These are phyloP conservation scores for Calonectris borealis DNA, from an alignment of 2,113 vertebrate genomes.

Conservation along the genomic window DNA sequence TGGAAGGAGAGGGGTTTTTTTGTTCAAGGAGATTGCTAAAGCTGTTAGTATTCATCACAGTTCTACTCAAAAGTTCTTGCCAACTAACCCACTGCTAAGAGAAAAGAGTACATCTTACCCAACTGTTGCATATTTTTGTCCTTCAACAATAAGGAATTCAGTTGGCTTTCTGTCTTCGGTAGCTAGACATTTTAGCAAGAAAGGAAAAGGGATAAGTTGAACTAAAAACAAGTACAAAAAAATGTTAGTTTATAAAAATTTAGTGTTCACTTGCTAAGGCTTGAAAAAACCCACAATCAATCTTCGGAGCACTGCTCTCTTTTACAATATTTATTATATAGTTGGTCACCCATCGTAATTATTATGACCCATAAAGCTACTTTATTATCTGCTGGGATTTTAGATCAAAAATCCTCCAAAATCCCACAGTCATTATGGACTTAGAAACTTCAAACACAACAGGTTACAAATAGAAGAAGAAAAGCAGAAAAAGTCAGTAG, in stretches of 20 bases:
- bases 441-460: neutral
- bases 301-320: neutral
- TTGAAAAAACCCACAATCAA: neutral
- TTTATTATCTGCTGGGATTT: neutral
- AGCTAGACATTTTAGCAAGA: conserved; percentile 68
- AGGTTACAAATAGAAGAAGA: neutral
- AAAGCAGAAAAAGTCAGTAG: neutral
- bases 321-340: neutral
- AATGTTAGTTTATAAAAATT: neutral
- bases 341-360: neutral
- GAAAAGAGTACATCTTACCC: conserved; percentile 78
- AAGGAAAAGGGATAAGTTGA: neutral
- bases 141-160: conserved; percentile 89
- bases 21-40: neutral
- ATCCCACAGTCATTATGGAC: neutral
- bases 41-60: conserved; percentile 1
- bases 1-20: neutral
- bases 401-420: neutral
- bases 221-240: neutral
- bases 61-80: neutral
- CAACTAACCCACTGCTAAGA: neutral
- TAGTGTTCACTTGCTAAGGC: neutral
- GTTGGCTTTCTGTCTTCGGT: conserved; percentile 86
- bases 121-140: conserved; percentile 93
- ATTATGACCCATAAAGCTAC: neutral